phyloP scores from a whole-genome alignment of 2,113 vertebrate genomes.

The Chamaea fasciata region DNA sequence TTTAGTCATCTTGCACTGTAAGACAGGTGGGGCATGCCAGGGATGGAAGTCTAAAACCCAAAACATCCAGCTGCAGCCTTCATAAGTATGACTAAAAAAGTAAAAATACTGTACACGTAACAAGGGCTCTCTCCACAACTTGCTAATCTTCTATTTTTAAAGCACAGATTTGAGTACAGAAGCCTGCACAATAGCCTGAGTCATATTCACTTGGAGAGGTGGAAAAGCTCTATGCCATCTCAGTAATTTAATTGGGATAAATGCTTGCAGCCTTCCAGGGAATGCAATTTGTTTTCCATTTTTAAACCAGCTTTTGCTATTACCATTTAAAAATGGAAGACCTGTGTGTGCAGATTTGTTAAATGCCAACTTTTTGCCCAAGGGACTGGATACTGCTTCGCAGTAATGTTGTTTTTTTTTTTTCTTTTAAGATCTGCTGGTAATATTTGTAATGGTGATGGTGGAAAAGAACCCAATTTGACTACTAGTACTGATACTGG shows the following conservation, averaged over 20 bases:
- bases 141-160: not conserved
- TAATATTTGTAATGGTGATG: fast-evolving
- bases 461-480: not conserved
- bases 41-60: not conserved
- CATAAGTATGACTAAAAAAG: not conserved
- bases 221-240: not conserved
- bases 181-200: not conserved
- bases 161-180: not conserved
- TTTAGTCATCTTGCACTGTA: not conserved
- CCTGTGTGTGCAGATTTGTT: not conserved
- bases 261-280: not conserved
- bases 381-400: not conserved
- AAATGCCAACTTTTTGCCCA: not conserved
- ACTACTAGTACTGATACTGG: not conserved
- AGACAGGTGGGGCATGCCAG: not conserved
- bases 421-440: not conserved
- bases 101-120: not conserved
- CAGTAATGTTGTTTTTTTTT: not conserved
- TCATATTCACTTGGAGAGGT: not conserved
- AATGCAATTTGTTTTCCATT: not conserved
- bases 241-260: not conserved
- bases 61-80: not conserved
- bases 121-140: not conserved
- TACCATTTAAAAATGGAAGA: not conserved
- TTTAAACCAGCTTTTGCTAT: not conserved